Base-by-base conservation (phyloP, 2,888 invertebrate species). In the Tinea pellionella region DNA sequence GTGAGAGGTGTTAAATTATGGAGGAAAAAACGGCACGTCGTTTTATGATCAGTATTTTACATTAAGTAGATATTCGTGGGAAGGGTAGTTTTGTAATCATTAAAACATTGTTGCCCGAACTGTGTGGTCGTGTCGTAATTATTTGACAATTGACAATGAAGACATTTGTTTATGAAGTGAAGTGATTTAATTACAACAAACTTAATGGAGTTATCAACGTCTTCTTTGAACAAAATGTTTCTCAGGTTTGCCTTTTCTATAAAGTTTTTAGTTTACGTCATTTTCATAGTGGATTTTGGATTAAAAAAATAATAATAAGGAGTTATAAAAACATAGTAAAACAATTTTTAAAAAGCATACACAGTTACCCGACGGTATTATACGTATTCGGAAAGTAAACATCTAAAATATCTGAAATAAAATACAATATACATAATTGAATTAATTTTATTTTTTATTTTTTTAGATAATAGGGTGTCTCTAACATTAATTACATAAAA, bases 81-180 rank as follows among this genome's bases (percentile, higher is more conserved):
- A 76, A 80, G 83, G 84, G 78, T 77, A 77, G 78, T 80, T 75
- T 68, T 67, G 71, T 70, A 71, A 77, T 82, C 82, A 85, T 83
- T 82, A 75, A 69, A 67, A 77, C 74, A 47, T 76, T 75, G 67
- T 69, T 67, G 62, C 73, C 75, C 75, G 68, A 69, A 71, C 72
- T 78, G 82, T 83, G 84, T 80, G 81, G 84, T 81, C 84, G 80
- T 80, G 77, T 75, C 75, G 69, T n/a, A 13, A 29, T 53, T 2
- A 59, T 41, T 57, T 57, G 2, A 57, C 13, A 59, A 15, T 42
- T n/a, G n/a, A n/a, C n/a, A n/a, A n/a, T n/a, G n/a, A n/a, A n/a
- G 16, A 59, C 59, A 63, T 69, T 73, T 73, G 62, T 62, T 68
- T 68, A 12, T 64, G 62, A 29, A 63, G 43, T 59, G 43, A 18